Evolutionary conservation across 2,888 invertebrate species (phyloP).

Genomic region (Galeruca laticollis): DNA sequence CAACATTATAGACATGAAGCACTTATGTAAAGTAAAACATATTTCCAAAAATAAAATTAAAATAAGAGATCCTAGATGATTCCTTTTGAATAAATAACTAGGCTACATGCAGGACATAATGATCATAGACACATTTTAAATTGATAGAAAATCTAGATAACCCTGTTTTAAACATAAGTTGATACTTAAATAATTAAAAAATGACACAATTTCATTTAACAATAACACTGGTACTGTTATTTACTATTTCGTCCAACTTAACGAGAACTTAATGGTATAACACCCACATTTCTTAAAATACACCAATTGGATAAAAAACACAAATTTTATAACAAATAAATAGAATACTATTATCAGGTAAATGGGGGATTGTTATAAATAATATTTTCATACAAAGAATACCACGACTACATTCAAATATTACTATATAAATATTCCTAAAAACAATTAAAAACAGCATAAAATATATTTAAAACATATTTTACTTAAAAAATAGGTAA

Average conservation of each 20-base stretch:
- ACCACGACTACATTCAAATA: conserved; percentile 28
- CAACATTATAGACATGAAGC: too few species aligned
- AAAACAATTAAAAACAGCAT: conserved; percentile 5
- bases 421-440: not conserved
- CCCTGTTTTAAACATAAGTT: not conserved
- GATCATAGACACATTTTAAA: not conserved
- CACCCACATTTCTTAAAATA: conserved; percentile 48
- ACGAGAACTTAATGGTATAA: conserved; percentile 42
- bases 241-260: conserved; percentile 29
- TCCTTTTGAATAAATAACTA: not conserved
- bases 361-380: conserved; percentile 49
- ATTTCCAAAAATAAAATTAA: too few species aligned
- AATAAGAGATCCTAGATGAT: not conserved
- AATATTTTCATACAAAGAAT: conserved; percentile 34
- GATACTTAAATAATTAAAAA: not conserved
- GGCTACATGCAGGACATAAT: not conserved
- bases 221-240: conserved; percentile 49
- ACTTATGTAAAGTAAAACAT: not conserved
- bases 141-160: not conserved
- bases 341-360: conserved; percentile 58
- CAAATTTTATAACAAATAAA: conserved; percentile 54
- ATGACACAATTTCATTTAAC: conserved; percentile 24
- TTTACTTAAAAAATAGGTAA: not conserved
- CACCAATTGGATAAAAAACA: conserved; percentile 51
- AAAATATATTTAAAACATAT: conserved; percentile 15